Evolutionary conservation across 1,140 invertebrate genomes (phyloP), one percentile per base, ranked within the genome.

Genomic region (Leptinotarsa defecta): DNA sequence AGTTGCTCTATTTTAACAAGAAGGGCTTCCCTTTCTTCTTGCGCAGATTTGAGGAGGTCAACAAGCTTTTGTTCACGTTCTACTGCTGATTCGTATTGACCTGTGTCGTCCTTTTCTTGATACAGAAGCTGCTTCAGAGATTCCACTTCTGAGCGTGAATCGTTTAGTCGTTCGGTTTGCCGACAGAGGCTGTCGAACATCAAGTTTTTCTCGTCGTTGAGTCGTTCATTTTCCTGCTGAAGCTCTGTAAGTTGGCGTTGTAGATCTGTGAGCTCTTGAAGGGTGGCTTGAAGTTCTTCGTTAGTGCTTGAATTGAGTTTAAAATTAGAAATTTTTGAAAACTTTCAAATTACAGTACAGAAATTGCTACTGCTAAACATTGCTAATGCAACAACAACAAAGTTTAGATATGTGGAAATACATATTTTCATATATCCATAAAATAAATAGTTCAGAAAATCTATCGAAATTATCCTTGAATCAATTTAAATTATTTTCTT

Each of bases 281-380:
- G 88, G 0, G 96, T 98, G 0, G 96, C 96, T 87, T 98, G 96
- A 1, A 98, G 87, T 86, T 98, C 96, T 87, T 98, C 96, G 84
- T 95, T 96, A n/a, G 96, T 98, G 68, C 93, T 92, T 79, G 87
- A 90, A 83, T 49, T 57, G 67, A 69, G 49, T 43, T 43, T 6
- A 11, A 43, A 43, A 43, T 43, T 63, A 78, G 72, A 71, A 49
- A 71, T 62, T 67, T 43, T 43, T 11, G 3, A 43, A 43, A 43
- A 43, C 1, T 43, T 43, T 43, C 34, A 63, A 52, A 71, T 71
- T 65, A 48, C 63, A n/a, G 74, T 73, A 68, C n/a, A n/a, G 20
- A 22, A 22, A 22, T 22, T 22, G 20, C 20, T 22, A 22, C 20
- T 2, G 20, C 20, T 22, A 22, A 22, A 22, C 20, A 27, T 27